phyloP scores from a whole-genome alignment of 2,113 vertebrate genomes.

The Plotosus lineatus region DNA sequence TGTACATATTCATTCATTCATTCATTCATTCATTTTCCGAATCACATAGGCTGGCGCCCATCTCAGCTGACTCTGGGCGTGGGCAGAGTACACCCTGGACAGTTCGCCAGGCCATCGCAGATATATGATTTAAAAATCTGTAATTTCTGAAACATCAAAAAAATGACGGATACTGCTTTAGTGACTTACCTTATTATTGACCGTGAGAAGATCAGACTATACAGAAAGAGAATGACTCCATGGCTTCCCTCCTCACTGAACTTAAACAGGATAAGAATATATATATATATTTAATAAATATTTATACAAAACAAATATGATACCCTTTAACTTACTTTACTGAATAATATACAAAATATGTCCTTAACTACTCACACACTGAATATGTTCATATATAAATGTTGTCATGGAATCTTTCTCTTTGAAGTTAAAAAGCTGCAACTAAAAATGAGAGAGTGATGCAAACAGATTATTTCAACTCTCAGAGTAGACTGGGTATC shows the following conservation, averaged over 20 bases:
- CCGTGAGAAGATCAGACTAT: conserved; percentile 84
- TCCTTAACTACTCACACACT: conserved; percentile 73
- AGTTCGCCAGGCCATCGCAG: neutral
- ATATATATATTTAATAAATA: conserved; percentile 4
- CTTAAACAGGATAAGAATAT: conserved; percentile 62
- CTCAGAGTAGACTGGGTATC: neutral
- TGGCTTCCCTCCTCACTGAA: conserved; percentile 77
- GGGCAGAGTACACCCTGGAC: no score
- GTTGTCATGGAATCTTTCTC: conserved; percentile 71
- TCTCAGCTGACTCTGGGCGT: no score
- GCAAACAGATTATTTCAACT: neutral
- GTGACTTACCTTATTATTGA: conserved; percentile 77
- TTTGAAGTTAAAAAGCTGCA: conserved; percentile 80
- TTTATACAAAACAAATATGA: neutral
- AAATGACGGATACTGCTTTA: no score
- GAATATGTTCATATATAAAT: conserved; percentile 80
- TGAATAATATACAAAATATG: neutral
- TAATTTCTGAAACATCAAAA: no score
- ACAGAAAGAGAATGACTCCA: conserved; percentile 85
- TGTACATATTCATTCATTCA: no score
- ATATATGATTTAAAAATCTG: no score
- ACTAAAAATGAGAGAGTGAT: conserved; percentile 61
- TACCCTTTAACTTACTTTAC: neutral
- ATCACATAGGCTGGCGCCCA: no score
- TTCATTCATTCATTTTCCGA: no score